Conservation (phyloP, 2,888 invertebrate genomes). For the Anagyrus pseudococci region DNA sequence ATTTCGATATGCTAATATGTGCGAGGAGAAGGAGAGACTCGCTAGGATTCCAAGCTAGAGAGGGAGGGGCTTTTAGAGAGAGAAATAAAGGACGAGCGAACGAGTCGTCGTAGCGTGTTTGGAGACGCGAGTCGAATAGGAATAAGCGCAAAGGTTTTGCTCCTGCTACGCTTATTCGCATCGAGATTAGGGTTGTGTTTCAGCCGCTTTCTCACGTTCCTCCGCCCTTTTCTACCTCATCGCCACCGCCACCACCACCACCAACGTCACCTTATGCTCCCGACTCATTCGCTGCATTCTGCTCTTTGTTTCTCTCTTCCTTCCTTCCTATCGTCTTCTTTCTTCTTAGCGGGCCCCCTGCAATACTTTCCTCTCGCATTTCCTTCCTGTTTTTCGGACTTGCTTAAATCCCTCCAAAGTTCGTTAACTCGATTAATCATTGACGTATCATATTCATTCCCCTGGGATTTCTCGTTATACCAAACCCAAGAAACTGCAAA, state of each 20-base stretch:
- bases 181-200: constrained; percentile 46
- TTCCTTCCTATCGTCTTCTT: constrained; percentile 22
- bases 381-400: constrained; percentile 34
- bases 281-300: constrained; percentile 39
- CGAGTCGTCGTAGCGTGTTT: too few relatives aligned
- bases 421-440: constrained; percentile 38
- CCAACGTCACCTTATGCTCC: too few relatives aligned
- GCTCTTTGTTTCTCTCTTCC: constrained; percentile 10
- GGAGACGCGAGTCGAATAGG: constrained; percentile 20
- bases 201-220: constrained; percentile 54
- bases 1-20: constrained; percentile 59
- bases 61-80: too few relatives aligned
- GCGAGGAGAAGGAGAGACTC: not conserved
- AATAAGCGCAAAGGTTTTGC: too few relatives aligned
- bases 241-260: too few relatives aligned
- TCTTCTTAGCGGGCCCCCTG: too few relatives aligned
- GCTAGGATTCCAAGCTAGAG: not conserved
- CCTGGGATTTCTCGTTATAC: too few relatives aligned
- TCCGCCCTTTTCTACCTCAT: constrained; percentile 38
- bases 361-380: constrained; percentile 28
- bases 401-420: constrained; percentile 33
- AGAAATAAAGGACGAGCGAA: too few relatives aligned
- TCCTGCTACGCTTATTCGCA: too few relatives aligned
- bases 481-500: too few relatives aligned
- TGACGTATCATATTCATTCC: too few relatives aligned